Evolutionary conservation across 1,140 invertebrate genomes (phyloP).

Genomic region (Uloborus diversus): DNA sequence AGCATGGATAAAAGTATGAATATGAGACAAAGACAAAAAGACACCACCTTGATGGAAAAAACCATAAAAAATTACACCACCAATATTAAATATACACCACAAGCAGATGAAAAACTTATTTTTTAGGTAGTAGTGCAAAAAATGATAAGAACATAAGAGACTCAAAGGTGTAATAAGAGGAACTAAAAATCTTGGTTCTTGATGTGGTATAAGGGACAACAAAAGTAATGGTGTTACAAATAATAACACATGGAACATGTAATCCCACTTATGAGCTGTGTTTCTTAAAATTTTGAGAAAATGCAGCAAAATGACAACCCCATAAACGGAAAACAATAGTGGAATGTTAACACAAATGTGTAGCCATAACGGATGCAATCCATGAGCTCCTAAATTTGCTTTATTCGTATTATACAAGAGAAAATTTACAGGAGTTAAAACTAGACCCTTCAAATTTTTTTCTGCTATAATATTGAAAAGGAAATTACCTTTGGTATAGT

Average conservation of each 20-base stretch:
- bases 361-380: conserved; percentile 82
- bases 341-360: conserved; percentile 86
- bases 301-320: conserved; percentile 66
- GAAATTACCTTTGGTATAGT: conserved; percentile 79
- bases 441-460: conserved; percentile 75
- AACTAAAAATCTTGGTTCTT: conserved; percentile 89
- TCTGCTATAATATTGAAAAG: too few species aligned
- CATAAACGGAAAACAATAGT: conserved; percentile 78
- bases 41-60: conserved; percentile 88
- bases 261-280: not conserved
- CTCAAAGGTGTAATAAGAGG: conserved; percentile 76
- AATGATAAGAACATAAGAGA: conserved; percentile 73
- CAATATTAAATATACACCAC: conserved; percentile 79
- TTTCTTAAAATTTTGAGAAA: not conserved
- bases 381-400: conserved; percentile 83
- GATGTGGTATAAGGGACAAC: conserved; percentile 86
- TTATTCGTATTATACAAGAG: conserved; percentile 82
- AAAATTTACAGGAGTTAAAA: conserved; percentile 92
- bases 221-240: conserved; percentile 72
- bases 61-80: conserved; percentile 80
- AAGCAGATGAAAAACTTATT: conserved; percentile 55
- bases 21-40: conserved; percentile 73
- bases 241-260: not conserved
- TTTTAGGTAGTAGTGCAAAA: conserved; percentile 62
- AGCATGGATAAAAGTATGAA: conserved; percentile 66